Base-by-base conservation (phyloP, 2,797 vertebrate species). In the Geotrypetes seraphini region DNA sequence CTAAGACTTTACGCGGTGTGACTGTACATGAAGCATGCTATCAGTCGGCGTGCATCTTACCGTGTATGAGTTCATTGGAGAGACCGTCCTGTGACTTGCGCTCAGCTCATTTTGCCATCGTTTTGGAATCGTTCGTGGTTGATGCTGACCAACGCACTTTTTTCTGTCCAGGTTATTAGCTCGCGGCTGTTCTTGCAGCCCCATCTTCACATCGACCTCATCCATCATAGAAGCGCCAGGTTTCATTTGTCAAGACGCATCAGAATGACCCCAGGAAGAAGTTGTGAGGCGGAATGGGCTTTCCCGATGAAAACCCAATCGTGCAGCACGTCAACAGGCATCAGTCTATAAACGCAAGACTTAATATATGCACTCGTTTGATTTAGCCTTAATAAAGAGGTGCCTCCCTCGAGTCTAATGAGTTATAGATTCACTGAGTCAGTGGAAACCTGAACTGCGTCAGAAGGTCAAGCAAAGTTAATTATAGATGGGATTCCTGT, bases 211-310 rank as follows among this genome's bases (percentile, higher is more conserved):
- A 48, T 39, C 39, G 43, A 36, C 36, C 50, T 46, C 5, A 57
- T 71, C 33, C 43, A 64, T 73, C 66, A 67, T 45, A 0, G 0
- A 23, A 33, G n/a, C 4, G 4, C 40, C 4, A 45, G 22, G 3
- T 30, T 23, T 50, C 58, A 50, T 54, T 61, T 47, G 39, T 35
- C 66, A 51, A 23, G 52, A 36, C 56, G 49, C 25, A 1, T 15
- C 19, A 40, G 46, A 49, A 53, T 40, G 50, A 31, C 53, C 58
- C 29, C 43, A 25, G 12, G 7, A 23, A 20, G 35, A 25, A 22
- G 24, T 33, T 39, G 25, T 40, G 33, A 20, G 39, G 40, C 30
- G 28, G 10, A 3, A 14, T 12, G 19, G 31, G 15, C 12, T 27
- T 29, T 7, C 39, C 13, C 23, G 14, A 30, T 10, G 16, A 12